Evolutionary conservation across 2,113 vertebrate species (phyloP).

Genomic region (Bungarus multicinctus): DNA sequence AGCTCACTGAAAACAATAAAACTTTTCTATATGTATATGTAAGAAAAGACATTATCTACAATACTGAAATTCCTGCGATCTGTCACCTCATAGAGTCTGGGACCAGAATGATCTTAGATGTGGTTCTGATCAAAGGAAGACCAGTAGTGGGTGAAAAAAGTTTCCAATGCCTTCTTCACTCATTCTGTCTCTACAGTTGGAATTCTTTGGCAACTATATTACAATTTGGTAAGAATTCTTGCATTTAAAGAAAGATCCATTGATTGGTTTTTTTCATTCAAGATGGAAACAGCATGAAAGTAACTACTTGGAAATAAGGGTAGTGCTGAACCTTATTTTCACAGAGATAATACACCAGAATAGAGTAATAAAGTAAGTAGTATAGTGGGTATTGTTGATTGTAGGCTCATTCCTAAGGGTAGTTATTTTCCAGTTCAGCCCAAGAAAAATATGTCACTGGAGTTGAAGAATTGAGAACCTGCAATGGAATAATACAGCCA

Average conservation of each 20-base stretch:
- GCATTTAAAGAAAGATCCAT: not conserved
- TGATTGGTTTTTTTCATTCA: not conserved
- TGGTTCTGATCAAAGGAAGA: not conserved
- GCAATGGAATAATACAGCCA: not conserved
- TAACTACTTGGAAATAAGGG: not conserved
- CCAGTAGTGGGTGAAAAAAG: not conserved
- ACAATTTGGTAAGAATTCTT: not conserved
- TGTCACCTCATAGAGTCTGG: not conserved
- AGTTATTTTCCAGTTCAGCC: constrained; percentile 9
- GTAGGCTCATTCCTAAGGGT: not conserved
- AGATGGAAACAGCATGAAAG: not conserved
- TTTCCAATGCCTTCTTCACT: not conserved
- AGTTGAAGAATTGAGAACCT: not conserved
- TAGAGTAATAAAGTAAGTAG: not conserved
- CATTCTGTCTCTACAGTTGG: not conserved
- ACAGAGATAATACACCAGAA: not conserved
- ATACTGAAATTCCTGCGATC: not conserved
- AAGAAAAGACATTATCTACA: not conserved
- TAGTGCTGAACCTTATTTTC: not conserved
- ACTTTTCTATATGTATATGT: not conserved
- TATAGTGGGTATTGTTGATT: not conserved
- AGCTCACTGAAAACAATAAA: not conserved
- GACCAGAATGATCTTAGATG: not conserved
- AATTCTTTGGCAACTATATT: not conserved
- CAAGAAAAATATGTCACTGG: not conserved